Evolutionary conservation across 2,888 invertebrate species (phyloP).

Genomic region (Brachynemurus nebulosus): DNA sequence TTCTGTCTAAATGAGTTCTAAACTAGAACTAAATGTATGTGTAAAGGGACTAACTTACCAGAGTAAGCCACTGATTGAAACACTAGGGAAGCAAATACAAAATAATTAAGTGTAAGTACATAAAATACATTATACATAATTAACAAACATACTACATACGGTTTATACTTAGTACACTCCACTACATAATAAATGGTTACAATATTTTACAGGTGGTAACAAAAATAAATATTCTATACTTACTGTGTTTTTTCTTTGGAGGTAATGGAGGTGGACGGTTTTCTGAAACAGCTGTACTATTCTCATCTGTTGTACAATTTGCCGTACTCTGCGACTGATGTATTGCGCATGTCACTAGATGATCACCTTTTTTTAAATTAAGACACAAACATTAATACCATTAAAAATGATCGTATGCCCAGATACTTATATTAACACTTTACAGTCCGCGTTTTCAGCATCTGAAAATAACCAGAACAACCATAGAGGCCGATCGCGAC

Average conservation of each 20-base stretch:
- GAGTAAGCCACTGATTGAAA: constrained; percentile 94
- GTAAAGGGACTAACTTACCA: constrained; percentile 59
- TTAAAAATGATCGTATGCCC: too few species aligned
- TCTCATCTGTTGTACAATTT: constrained; percentile 20
- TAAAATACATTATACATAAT: too few species aligned
- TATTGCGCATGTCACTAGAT: constrained; percentile 30
- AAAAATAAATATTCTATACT: too few species aligned
- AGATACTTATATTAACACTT: too few species aligned
- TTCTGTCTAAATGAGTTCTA: neutral
- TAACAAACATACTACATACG: too few species aligned
- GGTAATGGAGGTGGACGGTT: constrained; percentile 80
- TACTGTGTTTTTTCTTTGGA: constrained; percentile 88
- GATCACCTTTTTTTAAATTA: constrained; percentile 26
- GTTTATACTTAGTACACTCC: too few species aligned
- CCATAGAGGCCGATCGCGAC: too few species aligned
- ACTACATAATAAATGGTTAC: too few species aligned
- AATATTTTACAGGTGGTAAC: too few species aligned
- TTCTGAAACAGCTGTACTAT: constrained; percentile 31
- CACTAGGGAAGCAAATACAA: constrained; percentile 43
- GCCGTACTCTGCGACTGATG: constrained; percentile 28
- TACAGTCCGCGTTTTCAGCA: too few species aligned
- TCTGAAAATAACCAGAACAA: too few species aligned
- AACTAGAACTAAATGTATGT: constrained; percentile 7
- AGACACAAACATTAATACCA: too few species aligned
- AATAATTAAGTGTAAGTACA: neutral